Evolutionary conservation across 2,113 vertebrate species (phyloP).

Genomic region (Phoxinus phoxinus): DNA sequence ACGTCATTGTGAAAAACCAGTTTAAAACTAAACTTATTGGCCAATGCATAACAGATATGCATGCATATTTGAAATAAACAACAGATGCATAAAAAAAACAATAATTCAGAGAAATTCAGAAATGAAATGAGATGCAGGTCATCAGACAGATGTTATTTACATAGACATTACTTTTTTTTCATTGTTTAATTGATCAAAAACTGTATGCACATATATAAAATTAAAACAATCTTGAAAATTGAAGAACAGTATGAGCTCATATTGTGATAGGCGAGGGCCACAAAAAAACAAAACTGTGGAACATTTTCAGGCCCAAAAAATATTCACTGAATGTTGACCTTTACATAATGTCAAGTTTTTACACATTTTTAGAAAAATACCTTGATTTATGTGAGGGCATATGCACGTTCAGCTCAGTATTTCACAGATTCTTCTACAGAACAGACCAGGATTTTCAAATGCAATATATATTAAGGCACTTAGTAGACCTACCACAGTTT

Average conservation of each 20-base stretch:
- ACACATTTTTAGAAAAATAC: conserved; percentile 37
- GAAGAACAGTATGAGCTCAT: not conserved
- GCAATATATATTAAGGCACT: conserved; percentile 42
- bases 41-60: not conserved
- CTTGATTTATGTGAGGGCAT: conserved; percentile 18
- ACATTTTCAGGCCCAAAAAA: not conserved
- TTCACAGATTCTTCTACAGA: conserved; percentile 14
- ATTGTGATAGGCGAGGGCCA: not conserved
- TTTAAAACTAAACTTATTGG: not conserved
- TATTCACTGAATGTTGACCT: not conserved
- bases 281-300: no score
- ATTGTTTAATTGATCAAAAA: not conserved
- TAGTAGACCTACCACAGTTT: conserved; percentile 44
- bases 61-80: not conserved
- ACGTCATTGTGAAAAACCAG: not conserved
- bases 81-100: not conserved
- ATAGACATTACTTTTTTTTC: not conserved
- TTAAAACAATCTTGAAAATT: not conserved
- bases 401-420: conserved; percentile 21
- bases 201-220: no score
- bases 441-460: conserved; percentile 22
- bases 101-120: not conserved
- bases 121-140: not conserved
- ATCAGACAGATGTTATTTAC: not conserved
- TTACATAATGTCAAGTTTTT: not conserved